Base-by-base conservation (phyloP, 2,797 vertebrate species). In the Ispidina lecontei region DNA sequence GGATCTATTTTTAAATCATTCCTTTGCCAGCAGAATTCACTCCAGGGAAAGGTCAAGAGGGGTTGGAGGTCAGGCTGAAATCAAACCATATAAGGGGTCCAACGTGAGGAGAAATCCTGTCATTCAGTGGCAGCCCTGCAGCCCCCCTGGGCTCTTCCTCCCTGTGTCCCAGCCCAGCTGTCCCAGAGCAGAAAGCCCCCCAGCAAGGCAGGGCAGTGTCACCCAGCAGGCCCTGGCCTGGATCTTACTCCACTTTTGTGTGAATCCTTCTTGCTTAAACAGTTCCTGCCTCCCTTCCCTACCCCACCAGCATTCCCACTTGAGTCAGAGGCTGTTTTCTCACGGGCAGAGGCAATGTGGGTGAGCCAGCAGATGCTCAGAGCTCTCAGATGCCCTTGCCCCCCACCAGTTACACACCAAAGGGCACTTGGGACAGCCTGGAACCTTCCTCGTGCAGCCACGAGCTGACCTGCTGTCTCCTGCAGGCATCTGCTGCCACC, bases 1-100 rank as follows among this genome's bases (percentile, higher is more conserved):
- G 16, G 28, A 28, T 84, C 88, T 96, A 93, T 92, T 96, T 94
- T 94, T 74, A 89, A 77, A 79, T 20, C 6, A 14, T 74, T 87
- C 64, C 78, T 69, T 77, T 89, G 81, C 77, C 90, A 94, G 68
- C 64, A 90, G 69, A 85, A 72, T 55, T 74, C n/a, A 69, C 69
- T 87, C 71, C 71, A 64, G 68, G 14, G 64, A 49, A 49, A 49
- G 94, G 93, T 84, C 93, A 93, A 28, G 17, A 26, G 54, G 31
- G 43, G 68, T 72, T 90, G 75, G 72, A 85, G 88, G 84, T 72
- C 69, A 63, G 2, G 2, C 43, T 25, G 81, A 80, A 85, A 83
- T 33, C 59, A 85, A 90, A 52, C 95, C 91, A 87, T 89, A 54
- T 60, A 95, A 82, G 91, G 96, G 74, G 51, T 37, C 51, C 69